Base-by-base conservation (phyloP, 2,797 vertebrate species). In the Amphiprion clarkii region DNA sequence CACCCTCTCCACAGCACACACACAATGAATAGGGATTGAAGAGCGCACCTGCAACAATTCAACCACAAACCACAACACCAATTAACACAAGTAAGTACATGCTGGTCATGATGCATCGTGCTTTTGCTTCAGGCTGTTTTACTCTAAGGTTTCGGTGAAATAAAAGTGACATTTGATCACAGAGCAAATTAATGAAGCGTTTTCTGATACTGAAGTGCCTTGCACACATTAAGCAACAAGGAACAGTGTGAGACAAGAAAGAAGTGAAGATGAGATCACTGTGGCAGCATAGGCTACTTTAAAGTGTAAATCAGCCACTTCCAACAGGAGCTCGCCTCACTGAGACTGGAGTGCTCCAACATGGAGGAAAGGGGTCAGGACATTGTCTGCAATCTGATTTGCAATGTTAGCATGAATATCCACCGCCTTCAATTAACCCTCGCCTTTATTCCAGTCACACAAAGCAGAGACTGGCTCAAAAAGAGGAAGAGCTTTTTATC, bases 1-100 rank as follows among this genome's bases (percentile, higher is more conserved):
- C 90, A 97, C 96, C 16, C 94, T 93, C 93, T 98, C 97, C 92
- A 98, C 96, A 0, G 95, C 97, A n/a, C 95, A 93, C 88, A 98
- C 96, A 61, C 82, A 86, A 11, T 91, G 90, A 82, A 97, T 92
- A 0, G 95, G 95, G 76, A 97, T 94, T 59, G 93, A 94, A 70
- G 95, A 91, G 70, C 91, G 86, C 66, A 87, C 93, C 97, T 97
- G 88, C 86, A 92, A 87, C 84, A 83, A 68, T 86, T 82, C 60
- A 89, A 60, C 63, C 79, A 90, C 72, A 85, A 81, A 89, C 55
- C 77, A 74, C 76, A 74, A 27, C 66, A 48, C 56, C 82, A 85
- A 91, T 91, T 74, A 89, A 74, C 55, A 84, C 65, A 39, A 86
- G 77, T 49, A 69, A 23, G 62, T 48, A 46, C 48, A 46, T 49